A percentile compares a stretch with the other conserved stretches of the same genome.
Evolutionary conservation across 2,888 invertebrate species (phyloP).

Genomic region (Brenthis ino): DNA sequence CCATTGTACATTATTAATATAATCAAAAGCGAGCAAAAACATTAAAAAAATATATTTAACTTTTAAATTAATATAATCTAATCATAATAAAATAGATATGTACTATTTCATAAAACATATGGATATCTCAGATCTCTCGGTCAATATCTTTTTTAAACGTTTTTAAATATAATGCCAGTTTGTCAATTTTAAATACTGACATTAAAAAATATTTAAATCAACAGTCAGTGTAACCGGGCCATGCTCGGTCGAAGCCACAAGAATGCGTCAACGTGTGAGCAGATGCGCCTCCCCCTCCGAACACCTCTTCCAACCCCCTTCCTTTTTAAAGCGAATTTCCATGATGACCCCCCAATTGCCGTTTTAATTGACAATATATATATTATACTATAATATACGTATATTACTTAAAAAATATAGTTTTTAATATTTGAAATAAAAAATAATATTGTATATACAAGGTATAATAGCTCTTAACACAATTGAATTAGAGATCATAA

Average conservation of each 20-base stretch:
- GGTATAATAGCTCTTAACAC: slow-evolving; percentile 14
- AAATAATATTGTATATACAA: background rate
- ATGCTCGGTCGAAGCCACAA: slow-evolving; percentile 69
- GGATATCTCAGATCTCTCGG: too few species aligned
- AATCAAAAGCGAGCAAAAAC: too few species aligned
- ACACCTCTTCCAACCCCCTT: slow-evolving; percentile 42
- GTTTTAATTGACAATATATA: slow-evolving; percentile 29
- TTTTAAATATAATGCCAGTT: too few species aligned
- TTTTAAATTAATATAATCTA: too few species aligned
- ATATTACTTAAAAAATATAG: slow-evolving; percentile 10
- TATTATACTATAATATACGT: slow-evolving; percentile 19
- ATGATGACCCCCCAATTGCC: slow-evolving; percentile 45
- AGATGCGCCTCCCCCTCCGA: slow-evolving; percentile 59
- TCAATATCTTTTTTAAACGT: too few species aligned
- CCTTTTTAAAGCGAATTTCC: slow-evolving; percentile 51
- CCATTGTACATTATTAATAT: too few species aligned
- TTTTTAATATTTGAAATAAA: background rate
- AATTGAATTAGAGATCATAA: background rate
- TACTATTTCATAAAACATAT: too few species aligned
- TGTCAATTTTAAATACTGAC: background rate
- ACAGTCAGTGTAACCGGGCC: slow-evolving; percentile 46
- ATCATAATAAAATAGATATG: too few species aligned
- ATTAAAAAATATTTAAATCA: slow-evolving; percentile 6
- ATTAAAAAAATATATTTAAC: too few species aligned
- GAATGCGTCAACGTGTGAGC: slow-evolving; percentile 74